Base-by-base conservation (phyloP, 2,113 vertebrate genomes). In the Crotalus viridis region DNA sequence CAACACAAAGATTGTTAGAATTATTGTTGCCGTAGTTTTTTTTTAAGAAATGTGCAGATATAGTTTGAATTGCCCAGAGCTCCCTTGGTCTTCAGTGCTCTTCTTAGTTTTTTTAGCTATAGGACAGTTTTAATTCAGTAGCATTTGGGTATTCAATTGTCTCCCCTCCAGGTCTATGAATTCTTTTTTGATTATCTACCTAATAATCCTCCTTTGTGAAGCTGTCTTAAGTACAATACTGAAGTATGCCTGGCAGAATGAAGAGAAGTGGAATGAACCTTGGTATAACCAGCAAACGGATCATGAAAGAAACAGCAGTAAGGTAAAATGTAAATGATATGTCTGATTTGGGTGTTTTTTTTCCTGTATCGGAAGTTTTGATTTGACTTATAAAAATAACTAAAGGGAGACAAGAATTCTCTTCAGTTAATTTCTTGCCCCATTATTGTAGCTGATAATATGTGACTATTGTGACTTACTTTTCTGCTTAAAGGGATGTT, bases 221-320 rank as follows among this genome's bases (percentile, higher is more conserved):
- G 99, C 99, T 55, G 94, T 99, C 95, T 96, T 99, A 94, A 99
- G 99, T 97, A 99, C 99, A 95, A 99, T 99, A 96, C 97, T 99
- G 87, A 99, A 99, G 96, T 99, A 99, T 3, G 98, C 98, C 28
- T 99, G 99, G 99, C 98, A 99, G 97, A 97, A 98, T 74, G 99
- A 99, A 98, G 96, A 97, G 61, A 98, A 99, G 94, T 99, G 98
- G 99, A 96, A 99, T 94, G 99, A 99, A 92, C 99, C 99, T 64
- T 99, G 99, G 97, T 99, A 99, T 97, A 99, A 99, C 94, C 97
- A 97, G 93, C 99, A 99, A 98, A 99, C 99, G 0, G 98, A 99
- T 85, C 98, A 98, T 85, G 99, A 99, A 95, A 98, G 98, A 95
- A 99, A 99, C 97, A 99, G 99, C 97, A 99, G 99, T 97, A 98